phyloP scores from a whole-genome alignment of 2,888 invertebrate genomes.

The Neelides folsomi region DNA sequence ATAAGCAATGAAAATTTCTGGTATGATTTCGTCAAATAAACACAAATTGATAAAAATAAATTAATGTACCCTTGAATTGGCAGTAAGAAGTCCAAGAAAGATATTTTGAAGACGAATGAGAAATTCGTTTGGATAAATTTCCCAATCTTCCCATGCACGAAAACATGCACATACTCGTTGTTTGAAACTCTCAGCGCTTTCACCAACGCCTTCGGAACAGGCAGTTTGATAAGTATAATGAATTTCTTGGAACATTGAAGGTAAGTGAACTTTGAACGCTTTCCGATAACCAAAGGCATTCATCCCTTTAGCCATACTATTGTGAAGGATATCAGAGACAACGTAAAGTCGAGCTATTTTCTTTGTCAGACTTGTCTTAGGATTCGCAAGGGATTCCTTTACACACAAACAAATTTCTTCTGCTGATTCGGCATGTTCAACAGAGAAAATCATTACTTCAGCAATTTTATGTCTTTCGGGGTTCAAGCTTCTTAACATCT shows the following conservation, averaged over 20 bases:
- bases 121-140: constrained; percentile 86
- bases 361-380: constrained; percentile 63
- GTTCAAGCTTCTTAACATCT: constrained; percentile 69
- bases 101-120: constrained; percentile 73
- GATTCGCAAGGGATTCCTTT: constrained; percentile 66
- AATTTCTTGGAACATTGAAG: constrained; percentile 62
- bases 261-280: constrained; percentile 72
- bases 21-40: too few species aligned
- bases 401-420: constrained; percentile 90
- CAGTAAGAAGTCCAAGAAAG: constrained; percentile 60
- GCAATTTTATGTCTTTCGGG: constrained; percentile 70
- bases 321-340: constrained; percentile 90
- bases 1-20: not conserved
- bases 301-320: constrained; percentile 88
- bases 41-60: too few species aligned
- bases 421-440: constrained; percentile 95
- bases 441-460: constrained; percentile 97
- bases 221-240: constrained; percentile 49
- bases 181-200: constrained; percentile 94
- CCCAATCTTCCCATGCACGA: constrained; percentile 96
- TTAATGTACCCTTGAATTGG: constrained; percentile 26
- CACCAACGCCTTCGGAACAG: constrained; percentile 25
- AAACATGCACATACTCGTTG: constrained; percentile 75
- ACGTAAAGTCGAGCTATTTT: constrained; percentile 88
- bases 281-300: constrained; percentile 87